Conservation (phyloP, 64 coral and sea anemone genomes). For the Actinia tenebrosa region DNA sequence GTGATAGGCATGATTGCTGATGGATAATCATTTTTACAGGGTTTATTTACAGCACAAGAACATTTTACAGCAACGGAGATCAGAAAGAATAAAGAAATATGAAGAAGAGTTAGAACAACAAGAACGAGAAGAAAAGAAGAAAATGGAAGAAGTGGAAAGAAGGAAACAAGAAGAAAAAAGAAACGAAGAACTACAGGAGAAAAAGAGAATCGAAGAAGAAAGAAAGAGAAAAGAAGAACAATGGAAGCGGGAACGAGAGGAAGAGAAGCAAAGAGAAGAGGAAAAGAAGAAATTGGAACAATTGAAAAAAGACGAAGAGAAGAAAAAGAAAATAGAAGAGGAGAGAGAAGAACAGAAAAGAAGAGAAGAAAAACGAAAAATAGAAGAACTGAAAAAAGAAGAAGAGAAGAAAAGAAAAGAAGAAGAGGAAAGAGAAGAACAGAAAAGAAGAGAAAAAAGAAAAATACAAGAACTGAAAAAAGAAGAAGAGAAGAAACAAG, state of each 20-base stretch:
- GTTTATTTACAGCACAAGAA: conserved; percentile 47
- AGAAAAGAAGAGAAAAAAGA: background rate
- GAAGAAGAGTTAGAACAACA: conserved; percentile 16
- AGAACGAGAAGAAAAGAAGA: conserved; percentile 13
- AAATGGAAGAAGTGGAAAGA: conserved; percentile 30
- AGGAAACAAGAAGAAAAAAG: conserved; percentile 40
- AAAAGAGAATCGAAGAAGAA: conserved; percentile 18
- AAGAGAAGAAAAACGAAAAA: conserved; percentile 25
- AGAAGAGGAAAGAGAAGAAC: background rate
- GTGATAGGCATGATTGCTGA: too few species aligned
- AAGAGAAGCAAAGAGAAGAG: conserved; percentile 17
- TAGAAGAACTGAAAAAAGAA: background rate
- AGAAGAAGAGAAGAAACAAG: conserved; percentile 11
- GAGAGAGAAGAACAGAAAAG: background rate
- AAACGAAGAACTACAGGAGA: conserved; percentile 28
- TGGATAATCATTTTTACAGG: conserved; percentile 13
- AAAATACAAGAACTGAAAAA: too few species aligned
- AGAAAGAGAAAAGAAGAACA: conserved; percentile 16
- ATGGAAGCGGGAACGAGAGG: background rate
- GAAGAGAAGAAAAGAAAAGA: background rate
- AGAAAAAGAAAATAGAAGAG: background rate
- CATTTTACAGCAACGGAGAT: conserved; percentile 27
- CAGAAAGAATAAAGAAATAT: background rate
- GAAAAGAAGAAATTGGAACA: conserved; percentile 23
- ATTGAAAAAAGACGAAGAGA: background rate